A percentile compares a stretch with the other conserved stretches of the same genome.
phyloP scores from a whole-genome alignment of 2,888 invertebrate genomes.

The Tetheella fluctuosa region DNA sequence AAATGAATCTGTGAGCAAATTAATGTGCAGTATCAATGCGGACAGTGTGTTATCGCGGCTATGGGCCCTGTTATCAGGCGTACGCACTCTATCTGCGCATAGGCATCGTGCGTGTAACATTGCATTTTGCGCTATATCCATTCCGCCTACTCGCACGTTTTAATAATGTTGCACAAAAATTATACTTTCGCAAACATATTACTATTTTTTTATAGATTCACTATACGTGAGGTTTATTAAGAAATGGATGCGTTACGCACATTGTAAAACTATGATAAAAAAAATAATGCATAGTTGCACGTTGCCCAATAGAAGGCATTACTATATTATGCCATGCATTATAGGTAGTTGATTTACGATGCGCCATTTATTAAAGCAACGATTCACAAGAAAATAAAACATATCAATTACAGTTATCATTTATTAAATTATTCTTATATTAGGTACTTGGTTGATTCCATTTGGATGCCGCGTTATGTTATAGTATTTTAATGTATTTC shows the following conservation, averaged over 20 bases:
- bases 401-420: too few relatives aligned
- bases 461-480: too few relatives aligned
- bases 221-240: constrained; percentile 74
- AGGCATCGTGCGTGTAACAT: constrained; percentile 68
- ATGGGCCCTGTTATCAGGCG: constrained; percentile 62
- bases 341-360: too few relatives aligned
- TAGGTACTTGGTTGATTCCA: too few relatives aligned
- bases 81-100: constrained; percentile 73
- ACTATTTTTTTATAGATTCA: constrained; percentile 59
- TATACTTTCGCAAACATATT: constrained; percentile 76
- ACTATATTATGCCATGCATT: constrained; percentile 19
- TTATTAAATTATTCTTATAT: too few relatives aligned
- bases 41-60: constrained; percentile 63
- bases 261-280: constrained; percentile 58
- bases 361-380: background rate
- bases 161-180: constrained; percentile 62
- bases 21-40: constrained; percentile 54
- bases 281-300: constrained; percentile 44
- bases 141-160: constrained; percentile 60
- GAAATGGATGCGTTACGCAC: constrained; percentile 75
- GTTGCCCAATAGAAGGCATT: constrained; percentile 41
- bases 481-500: too few relatives aligned
- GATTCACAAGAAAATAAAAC: too few relatives aligned
- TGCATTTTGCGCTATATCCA: constrained; percentile 75
- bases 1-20: constrained; percentile 55